Conservation (phyloP, 2,113 vertebrate genomes). For the Ochotona curzoniae region DNA sequence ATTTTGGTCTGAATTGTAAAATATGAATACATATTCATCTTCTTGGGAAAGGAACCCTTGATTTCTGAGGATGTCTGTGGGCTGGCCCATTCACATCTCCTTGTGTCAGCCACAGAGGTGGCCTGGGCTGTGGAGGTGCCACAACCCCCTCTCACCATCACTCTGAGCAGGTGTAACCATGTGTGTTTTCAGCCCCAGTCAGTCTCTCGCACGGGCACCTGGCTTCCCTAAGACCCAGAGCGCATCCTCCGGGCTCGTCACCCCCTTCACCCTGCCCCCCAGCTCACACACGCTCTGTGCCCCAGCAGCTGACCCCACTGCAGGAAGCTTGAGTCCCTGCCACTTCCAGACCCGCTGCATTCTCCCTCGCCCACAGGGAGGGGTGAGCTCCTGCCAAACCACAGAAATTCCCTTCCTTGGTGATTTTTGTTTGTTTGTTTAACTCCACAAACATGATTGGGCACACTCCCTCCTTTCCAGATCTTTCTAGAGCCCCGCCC, state of each 20-base stretch:
- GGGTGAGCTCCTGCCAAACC: not conserved
- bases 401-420: not conserved
- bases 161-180: no score
- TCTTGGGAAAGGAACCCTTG: not conserved
- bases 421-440: not conserved
- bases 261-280: no score
- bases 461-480: not conserved
- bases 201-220: no score
- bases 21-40: constrained; percentile 9
- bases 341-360: not conserved
- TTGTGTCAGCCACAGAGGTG: no score
- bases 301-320: not conserved
- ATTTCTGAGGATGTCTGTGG: no score
- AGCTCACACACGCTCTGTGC: not conserved
- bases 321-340: not conserved
- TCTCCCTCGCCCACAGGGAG: not conserved
- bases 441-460: not conserved
- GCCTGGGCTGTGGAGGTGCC: no score
- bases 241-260: not conserved
- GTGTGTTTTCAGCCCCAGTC: no score
- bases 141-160: no score
- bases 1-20: not conserved
- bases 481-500: not conserved
- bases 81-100: no score
- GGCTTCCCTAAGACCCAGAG: not conserved